phyloP scores from a whole-genome alignment of 2,113 vertebrate genomes.

The Channa maculata region DNA sequence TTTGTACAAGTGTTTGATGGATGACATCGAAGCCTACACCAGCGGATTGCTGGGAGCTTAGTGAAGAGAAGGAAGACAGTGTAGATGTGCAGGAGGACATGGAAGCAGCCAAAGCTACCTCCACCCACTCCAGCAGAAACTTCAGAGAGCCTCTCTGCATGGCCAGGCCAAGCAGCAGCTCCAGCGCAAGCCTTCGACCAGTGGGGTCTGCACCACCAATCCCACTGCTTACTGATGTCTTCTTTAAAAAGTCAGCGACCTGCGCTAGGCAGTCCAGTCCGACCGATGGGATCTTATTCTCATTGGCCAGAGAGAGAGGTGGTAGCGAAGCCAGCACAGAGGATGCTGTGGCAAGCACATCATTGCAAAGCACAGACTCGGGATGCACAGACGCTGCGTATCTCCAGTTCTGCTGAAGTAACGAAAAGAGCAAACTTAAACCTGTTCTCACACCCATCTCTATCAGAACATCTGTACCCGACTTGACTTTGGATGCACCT shows the following conservation, averaged over 20 bases:
- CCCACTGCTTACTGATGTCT: conserved; percentile 80
- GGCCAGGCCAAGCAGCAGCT: conserved; percentile 84
- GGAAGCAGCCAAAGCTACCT: conserved; percentile 84
- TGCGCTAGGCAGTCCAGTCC: conserved; percentile 85
- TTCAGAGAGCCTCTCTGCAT: conserved; percentile 85
- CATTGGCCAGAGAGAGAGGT: conserved; percentile 85
- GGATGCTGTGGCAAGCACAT: conserved; percentile 84
- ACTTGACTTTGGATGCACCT: conserved; percentile 68
- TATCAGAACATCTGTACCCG: conserved; percentile 85
- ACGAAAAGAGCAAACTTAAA: conserved; percentile 85
- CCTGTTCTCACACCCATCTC: conserved; percentile 88
- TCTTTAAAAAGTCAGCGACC: conserved; percentile 85
- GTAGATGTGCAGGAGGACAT: conserved; percentile 57
- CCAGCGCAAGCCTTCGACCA: conserved; percentile 81
- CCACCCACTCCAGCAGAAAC: conserved; percentile 87
- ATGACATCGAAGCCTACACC: conserved; percentile 83
- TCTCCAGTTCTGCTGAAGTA: conserved; percentile 87
- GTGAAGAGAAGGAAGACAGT: conserved; percentile 68
- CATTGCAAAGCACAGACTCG: conserved; percentile 83
- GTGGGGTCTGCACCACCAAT: conserved; percentile 80
- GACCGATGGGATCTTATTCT: conserved; percentile 86
- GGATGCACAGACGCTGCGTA: conserved; percentile 75
- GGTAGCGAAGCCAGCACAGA: conserved; percentile 84
- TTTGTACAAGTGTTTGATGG: conserved; percentile 83
- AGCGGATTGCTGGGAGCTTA: conserved; percentile 59